Base-by-base conservation (phyloP, 2,888 invertebrate genomes). In the Drosophila nr. perissopoda region DNA sequence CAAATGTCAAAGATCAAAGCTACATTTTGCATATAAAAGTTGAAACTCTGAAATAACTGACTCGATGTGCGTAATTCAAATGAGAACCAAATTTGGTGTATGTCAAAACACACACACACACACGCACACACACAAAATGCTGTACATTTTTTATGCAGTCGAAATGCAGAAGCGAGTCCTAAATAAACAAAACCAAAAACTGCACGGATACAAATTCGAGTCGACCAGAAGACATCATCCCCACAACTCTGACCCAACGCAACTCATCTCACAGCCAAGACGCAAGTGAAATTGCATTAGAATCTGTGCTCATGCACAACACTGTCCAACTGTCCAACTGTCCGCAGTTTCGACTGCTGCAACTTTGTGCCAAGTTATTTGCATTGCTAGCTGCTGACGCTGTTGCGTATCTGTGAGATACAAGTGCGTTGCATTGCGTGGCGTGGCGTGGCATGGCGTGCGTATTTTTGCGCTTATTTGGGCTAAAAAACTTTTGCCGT, bases 311-410 rank as follows among this genome's bases (percentile, higher is more conserved):
- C 85, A 86, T 88, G 88, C 88, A 88, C 71, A 65, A 59, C 67
- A 49, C 54, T 49, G 60, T 60, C 52, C n/a, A 29, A 61, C 38
- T 48, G 65, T 65, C 56, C 21, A 31, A 25, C n/a, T 31, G 46
- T 60, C 72, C 57, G 60, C 46, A 16, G 25, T 31, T 31, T 18
- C 27, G 71, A 60, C 42, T 13, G 52, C 48, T 69, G 65, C 69
- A 58, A 77, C 77, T 79, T 77, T 81, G 88, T 88, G 89, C 87
- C 87, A 88, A 88, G 87, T 88, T 88, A 88, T 88, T 88, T 88
- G 84, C 87, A 86, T 83, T 76, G 78, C 85, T 71, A 48, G 69
- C 68, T 57, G 65, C 69, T 64, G 74, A 40, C 52, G 56, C 34
- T 61, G 60, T 42, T 49, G 68, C 67, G 72, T 76, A 80, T 82